Base-by-base conservation (phyloP, 2,888 invertebrate genomes). In the Griposia aprilina region DNA sequence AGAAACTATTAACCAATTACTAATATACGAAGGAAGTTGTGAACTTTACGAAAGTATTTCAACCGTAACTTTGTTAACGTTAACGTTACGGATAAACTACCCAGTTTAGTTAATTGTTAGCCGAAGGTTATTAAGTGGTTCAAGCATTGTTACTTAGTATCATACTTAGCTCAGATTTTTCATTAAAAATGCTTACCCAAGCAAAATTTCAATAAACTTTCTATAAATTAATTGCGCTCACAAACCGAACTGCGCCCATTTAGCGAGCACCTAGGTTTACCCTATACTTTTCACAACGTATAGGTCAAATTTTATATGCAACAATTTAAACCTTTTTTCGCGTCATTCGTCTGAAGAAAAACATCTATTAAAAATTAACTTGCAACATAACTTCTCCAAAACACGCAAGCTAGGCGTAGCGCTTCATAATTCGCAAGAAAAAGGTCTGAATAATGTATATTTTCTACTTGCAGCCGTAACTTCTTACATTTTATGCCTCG, bases 391-490 rank as follows among this genome's bases (percentile, higher is more conserved):
- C 90, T 91, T 89, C 87, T 89, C 93, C 91, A 92, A 94, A 95
- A 93, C 95, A 95, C 95, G 95, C 95, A 91, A 95, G 89, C 90
- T 90, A 90, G 87, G 82, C 90, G 93, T 90, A 94, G 92, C 92
- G 92, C 93, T 93, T 93, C 91, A 89, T 93, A 94, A 92, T 92
- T 94, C 92, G 93, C 93, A 94, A 95, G 94, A 95, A 94, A 93
- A 92, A 91, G 92, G 86, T 91, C 91, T 95, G 95, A 94, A 95
- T 95, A 92, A 94, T 94, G 93, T 92, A 94, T 93, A 90, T 90
- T 91, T 90, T 92, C 90, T 91, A 92, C 87, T 91, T 90, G 90
- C 87, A 90, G 85, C 87, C 90, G 90, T 91, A 90, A 92, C 89
- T 92, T 91, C 88, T 90, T 91, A 92, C 90, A 91, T 87, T 90